Conservation (phyloP, 2,797 vertebrate species). For the Tenualosa thibaudeaui region DNA sequence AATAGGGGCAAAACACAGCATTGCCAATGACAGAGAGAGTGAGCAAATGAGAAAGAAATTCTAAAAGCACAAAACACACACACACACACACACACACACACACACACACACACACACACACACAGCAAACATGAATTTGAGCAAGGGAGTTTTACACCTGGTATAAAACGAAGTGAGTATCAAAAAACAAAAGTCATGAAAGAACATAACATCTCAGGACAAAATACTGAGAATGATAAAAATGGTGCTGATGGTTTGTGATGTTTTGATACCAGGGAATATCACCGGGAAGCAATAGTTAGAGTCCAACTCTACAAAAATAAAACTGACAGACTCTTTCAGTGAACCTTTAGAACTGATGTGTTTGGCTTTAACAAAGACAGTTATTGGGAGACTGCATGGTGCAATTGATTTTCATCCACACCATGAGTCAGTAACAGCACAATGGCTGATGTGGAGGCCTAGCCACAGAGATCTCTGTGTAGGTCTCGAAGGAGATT, state of each 20-base stretch:
- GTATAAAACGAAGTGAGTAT: neutral
- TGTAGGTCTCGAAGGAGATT: neutral
- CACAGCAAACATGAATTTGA: neutral
- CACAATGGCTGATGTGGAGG: neutral
- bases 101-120: neutral
- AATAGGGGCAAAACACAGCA: neutral
- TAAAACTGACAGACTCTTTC: slow-evolving; percentile 43
- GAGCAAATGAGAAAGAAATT: neutral
- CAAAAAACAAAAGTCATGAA: neutral
- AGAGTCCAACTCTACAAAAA: neutral
- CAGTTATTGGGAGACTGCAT: slow-evolving; percentile 74
- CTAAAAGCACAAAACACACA: neutral
- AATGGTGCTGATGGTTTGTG: neutral
- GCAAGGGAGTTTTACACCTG: neutral
- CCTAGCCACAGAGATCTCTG: neutral
- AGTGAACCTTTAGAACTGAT: slow-evolving; percentile 50
- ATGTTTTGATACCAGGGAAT: neutral
- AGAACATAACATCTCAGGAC: neutral
- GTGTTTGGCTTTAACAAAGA: slow-evolving; percentile 76
- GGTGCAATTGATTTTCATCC: slow-evolving; percentile 34
- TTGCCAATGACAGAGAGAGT: neutral
- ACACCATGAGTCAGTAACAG: neutral
- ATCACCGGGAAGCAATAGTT: neutral
- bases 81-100: neutral
- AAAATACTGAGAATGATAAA: neutral